These are phyloP conservation scores for Dryomyza anilis DNA, from an alignment of 2,888 invertebrate genomes.

Conservation along the genomic window DNA sequence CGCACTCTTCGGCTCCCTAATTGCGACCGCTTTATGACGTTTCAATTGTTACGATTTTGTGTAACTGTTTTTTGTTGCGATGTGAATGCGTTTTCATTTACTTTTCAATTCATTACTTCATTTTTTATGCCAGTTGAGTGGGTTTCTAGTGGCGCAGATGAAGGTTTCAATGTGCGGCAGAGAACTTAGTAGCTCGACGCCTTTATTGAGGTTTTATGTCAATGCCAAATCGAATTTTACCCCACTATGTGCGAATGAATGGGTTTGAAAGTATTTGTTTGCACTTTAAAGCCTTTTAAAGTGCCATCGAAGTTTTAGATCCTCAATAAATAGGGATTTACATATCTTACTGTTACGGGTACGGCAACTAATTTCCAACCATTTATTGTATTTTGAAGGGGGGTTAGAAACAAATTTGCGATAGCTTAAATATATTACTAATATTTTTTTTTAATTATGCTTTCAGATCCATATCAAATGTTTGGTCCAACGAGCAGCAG, in stretches of 20 bases:
- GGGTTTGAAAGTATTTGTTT: conserved; percentile 21
- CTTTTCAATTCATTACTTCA: conserved; percentile 37
- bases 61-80: conserved; percentile 35
- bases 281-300: neutral
- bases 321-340: too few species aligned
- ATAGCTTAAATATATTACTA: neutral
- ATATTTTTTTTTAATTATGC: conserved; percentile 19
- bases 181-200: conserved; percentile 16
- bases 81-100: conserved; percentile 52
- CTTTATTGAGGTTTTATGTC: neutral
- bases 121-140: conserved; percentile 30
- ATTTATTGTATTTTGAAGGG: neutral
- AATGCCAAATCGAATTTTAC: neutral
- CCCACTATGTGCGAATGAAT: neutral
- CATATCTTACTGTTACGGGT: too few species aligned
- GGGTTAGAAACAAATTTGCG: neutral
- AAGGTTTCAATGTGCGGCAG: conserved; percentile 54
- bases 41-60: conserved; percentile 50
- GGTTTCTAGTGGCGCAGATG: conserved; percentile 55
- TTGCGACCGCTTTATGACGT: conserved; percentile 54
- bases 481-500: conserved; percentile 96
- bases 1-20: conserved; percentile 37
- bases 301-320: neutral
- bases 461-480: conserved; percentile 96
- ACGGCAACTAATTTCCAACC: neutral